Conservation (phyloP, 2,113 vertebrate species). For the Solenodon paradoxus region DNA sequence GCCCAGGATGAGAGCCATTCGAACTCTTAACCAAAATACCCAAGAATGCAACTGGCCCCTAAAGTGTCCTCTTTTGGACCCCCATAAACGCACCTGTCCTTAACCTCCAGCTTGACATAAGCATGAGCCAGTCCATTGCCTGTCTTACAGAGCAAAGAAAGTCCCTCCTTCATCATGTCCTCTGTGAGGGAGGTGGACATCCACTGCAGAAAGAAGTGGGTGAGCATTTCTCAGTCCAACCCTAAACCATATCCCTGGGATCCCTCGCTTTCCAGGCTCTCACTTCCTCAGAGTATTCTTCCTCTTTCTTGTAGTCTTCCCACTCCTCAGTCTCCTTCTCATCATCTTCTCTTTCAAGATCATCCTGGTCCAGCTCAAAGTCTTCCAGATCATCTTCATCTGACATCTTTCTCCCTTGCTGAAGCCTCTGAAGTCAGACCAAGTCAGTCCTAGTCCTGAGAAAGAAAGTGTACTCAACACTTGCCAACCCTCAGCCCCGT, state of each 20-base stretch:
- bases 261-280: slow-evolving; percentile 1
- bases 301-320: neutral
- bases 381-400: slow-evolving; percentile 69
- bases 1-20: neutral
- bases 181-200: slow-evolving; percentile 80
- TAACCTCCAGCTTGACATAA: slow-evolving; percentile 89
- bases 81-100: slow-evolving; percentile 84
- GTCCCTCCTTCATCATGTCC: slow-evolving; percentile 84
- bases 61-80: neutral
- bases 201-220: slow-evolving; percentile 61
- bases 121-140: slow-evolving; percentile 90
- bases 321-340: neutral
- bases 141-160: slow-evolving; percentile 90
- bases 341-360: slow-evolving; percentile 60
- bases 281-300: slow-evolving; percentile 60
- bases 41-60: neutral
- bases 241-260: neutral
- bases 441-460: neutral
- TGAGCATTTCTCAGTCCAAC: neutral
- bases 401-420: slow-evolving; percentile 75
- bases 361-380: slow-evolving; percentile 1
- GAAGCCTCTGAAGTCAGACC: neutral
- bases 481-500: neutral
- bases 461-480: neutral
- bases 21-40: neutral